Conservation (phyloP, 2,888 invertebrate species). For the Carterocephalus palaemon region DNA sequence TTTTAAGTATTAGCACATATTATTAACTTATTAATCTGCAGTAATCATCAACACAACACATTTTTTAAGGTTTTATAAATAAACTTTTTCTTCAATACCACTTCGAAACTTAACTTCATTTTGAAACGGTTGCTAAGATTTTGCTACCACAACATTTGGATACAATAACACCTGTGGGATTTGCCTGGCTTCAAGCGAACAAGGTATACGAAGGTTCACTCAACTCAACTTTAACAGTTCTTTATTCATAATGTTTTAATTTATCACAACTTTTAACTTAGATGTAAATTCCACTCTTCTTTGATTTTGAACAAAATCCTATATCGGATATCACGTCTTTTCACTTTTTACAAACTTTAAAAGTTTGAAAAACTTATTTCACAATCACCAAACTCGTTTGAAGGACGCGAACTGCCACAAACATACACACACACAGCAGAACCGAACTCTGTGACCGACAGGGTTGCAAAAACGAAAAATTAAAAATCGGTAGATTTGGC, state of each 20-base stretch:
- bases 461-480: too few species aligned
- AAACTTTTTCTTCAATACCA: conserved; percentile 3
- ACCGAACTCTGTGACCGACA: too few species aligned
- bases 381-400: conserved; percentile 46
- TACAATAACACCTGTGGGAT: conserved; percentile 66
- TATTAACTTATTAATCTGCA: conserved; percentile 28
- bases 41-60: conserved; percentile 14
- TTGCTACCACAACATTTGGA: conserved; percentile 63
- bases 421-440: neutral
- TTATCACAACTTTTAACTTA: conserved; percentile 16
- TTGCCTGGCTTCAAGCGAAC: conserved; percentile 45
- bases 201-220: conserved; percentile 68
- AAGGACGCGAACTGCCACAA: conserved; percentile 47
- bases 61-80: neutral
- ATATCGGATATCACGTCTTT: conserved; percentile 27
- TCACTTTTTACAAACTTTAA: conserved; percentile 53
- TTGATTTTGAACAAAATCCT: conserved; percentile 19
- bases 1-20: conserved; percentile 40
- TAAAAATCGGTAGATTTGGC: too few species aligned
- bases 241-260: conserved; percentile 31
- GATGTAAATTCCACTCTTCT: conserved; percentile 15
- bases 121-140: conserved; percentile 67
- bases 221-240: conserved; percentile 67
- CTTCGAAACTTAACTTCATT: conserved; percentile 36
- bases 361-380: conserved; percentile 61